Conservation (phyloP, 2,888 invertebrate species). For the Lycocerus yunnanus region DNA sequence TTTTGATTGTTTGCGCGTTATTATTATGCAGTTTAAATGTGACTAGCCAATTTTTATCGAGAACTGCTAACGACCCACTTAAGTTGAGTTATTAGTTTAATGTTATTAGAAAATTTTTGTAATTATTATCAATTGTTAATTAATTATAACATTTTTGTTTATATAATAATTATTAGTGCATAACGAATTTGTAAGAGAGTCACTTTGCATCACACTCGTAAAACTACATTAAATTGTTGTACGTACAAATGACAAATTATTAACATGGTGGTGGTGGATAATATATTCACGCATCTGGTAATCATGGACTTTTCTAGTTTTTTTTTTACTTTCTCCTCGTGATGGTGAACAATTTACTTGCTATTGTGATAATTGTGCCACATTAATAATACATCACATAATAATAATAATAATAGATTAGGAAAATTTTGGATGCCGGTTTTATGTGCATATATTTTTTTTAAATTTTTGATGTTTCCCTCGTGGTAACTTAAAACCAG, state of each 20-base stretch:
- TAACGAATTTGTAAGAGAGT: not conserved
- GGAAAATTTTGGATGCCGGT: not conserved
- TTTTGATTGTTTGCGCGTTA: not conserved
- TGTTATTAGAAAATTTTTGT: not conserved
- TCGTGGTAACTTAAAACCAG: not conserved
- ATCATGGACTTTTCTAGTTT: not conserved
- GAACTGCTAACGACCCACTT: not conserved
- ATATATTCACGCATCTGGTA: not conserved
- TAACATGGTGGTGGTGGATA: conserved; percentile 10
- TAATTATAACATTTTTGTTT: not conserved
- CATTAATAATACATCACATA: not conserved
- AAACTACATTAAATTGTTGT: not conserved
- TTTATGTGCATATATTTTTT: not conserved
- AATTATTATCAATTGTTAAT: not conserved
- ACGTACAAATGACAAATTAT: not conserved
- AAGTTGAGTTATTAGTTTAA: not conserved
- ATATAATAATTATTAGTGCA: not conserved
- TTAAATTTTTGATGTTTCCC: not conserved
- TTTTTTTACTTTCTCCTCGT: not conserved
- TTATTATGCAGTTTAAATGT: not conserved
- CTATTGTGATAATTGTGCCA: conserved; percentile 21
- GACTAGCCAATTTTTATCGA: not conserved
- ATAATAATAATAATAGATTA: not conserved
- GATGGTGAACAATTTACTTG: not conserved
- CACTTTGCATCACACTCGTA: not conserved